Percentiles rank a stretch among this genome's conserved stretches.
These are phyloP conservation scores for Seriola aureovittata DNA, from an alignment of 2,113 vertebrate species.

Conservation along the genomic window DNA sequence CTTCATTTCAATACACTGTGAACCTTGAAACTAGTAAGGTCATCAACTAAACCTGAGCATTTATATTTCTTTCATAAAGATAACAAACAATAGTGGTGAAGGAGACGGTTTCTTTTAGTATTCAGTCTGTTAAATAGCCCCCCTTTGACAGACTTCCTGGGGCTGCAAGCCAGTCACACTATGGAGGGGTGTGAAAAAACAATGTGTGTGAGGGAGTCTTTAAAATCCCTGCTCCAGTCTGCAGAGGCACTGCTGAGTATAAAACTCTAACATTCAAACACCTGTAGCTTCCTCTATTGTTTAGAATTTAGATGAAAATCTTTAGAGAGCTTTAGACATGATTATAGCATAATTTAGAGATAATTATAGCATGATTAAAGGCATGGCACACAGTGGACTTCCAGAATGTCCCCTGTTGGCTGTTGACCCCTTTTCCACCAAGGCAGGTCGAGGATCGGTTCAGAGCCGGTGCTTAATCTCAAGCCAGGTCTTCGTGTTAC, in stretches of 20 bases:
- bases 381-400: neutral
- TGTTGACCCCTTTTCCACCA: no score
- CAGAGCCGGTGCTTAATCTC: no score
- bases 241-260: neutral
- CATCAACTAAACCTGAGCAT: neutral
- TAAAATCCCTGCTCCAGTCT: neutral
- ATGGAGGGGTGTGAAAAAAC: neutral
- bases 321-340: neutral
- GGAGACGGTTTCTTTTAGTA: neutral
- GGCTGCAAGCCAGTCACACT: neutral
- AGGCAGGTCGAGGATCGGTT: no score
- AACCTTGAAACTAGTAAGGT: neutral
- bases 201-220: neutral
- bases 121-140: neutral
- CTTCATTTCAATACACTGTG: neutral
- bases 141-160: neutral
- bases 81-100: neutral
- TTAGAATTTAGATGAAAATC: neutral
- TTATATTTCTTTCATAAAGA: neutral
- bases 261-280: neutral
- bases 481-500: no score
- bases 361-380: neutral
- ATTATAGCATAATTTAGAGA: no score
- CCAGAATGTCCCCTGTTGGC: neutral
- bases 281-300: neutral